Evolutionary conservation across 2,797 vertebrate genomes (phyloP), one percentile per base, ranked within the genome.

Genomic region (Lepidocolaptes lacrymiger): DNA sequence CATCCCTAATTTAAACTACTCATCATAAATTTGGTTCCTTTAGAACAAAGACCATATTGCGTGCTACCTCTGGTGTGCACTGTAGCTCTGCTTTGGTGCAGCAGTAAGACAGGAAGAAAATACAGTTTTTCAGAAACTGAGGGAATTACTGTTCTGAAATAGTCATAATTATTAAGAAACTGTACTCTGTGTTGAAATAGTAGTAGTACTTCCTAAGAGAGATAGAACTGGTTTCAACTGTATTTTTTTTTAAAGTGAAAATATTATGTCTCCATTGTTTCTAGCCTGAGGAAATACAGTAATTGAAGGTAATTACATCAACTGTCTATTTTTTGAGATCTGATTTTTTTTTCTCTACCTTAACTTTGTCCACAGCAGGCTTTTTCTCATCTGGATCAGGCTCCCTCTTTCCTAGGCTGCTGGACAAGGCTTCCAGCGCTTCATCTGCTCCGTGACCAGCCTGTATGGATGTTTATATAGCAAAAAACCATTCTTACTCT

Each of bases 361-460:
- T 98, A 64, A 98, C 62, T 97, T 97, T 96, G 95, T 98, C 98
- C 62, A 94, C 90, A 76, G 32, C 46, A 81, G 97, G 96, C 55
- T 98, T 97, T 26, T 94, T 96, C 27, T 93, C 93, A 26, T 96
- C 95, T 88, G 95, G 97, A 36, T 96, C 96, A 51, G 95, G 94
- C 41, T 98, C 78, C 26, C 27, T 97, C 76, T 93, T 90, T 27
- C 96, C 97, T 15, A 98, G 91, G 86, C 97, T 97, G 18, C 97
- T 96, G 55, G 97, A 97, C 93, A 98, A 96, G 61, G 96, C 94
- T 76, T 98, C 97, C 9, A 98, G 75, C 10, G 97, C 96, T 52
- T 98, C 97, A 18, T 92, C 96, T 39, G 96, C 58, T n/a, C 74
- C 48, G 0, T 9, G 19, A 79, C 62, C 67, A 73, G 85, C 83